These are phyloP conservation scores for Diplodus sargus DNA, from an alignment of 2,797 vertebrate genomes.

Conservation along the genomic window DNA sequence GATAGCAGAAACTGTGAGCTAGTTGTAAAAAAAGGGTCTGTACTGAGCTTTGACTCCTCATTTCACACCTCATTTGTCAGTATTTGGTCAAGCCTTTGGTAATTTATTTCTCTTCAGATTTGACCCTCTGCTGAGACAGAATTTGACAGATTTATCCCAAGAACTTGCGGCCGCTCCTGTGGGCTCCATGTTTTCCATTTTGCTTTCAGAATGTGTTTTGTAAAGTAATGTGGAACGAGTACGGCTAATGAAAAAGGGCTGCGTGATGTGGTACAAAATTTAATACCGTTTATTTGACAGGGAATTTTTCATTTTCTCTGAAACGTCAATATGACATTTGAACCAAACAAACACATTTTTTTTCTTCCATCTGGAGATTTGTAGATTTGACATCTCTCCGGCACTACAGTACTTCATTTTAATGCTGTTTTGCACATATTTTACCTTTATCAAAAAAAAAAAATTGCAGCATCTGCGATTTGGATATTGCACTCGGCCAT, in stretches of 20 bases:
- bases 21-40: not conserved
- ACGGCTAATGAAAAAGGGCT: not conserved
- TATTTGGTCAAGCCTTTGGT: not conserved
- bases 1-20: not conserved
- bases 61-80: not conserved
- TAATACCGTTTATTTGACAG: no score
- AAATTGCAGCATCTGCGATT: no score
- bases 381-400: no score
- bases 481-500: no score
- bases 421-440: no score
- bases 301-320: no score
- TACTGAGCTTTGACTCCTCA: not conserved
- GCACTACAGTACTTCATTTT: no score
- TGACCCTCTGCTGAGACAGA: not conserved
- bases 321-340: no score
- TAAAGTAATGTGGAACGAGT: not conserved
- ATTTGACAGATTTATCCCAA: conserved; percentile 6
- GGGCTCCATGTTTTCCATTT: not conserved
- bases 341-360: no score
- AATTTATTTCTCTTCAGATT: not conserved
- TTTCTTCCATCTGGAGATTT: no score
- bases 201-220: not conserved
- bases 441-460: no score
- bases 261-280: no score
- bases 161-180: not conserved